Percentiles rank a stretch among this genome's conserved stretches.
These are phyloP conservation scores for Lamellibrachia satsuma DNA, from an alignment of 2,888 invertebrate genomes.

Conservation along the genomic window DNA sequence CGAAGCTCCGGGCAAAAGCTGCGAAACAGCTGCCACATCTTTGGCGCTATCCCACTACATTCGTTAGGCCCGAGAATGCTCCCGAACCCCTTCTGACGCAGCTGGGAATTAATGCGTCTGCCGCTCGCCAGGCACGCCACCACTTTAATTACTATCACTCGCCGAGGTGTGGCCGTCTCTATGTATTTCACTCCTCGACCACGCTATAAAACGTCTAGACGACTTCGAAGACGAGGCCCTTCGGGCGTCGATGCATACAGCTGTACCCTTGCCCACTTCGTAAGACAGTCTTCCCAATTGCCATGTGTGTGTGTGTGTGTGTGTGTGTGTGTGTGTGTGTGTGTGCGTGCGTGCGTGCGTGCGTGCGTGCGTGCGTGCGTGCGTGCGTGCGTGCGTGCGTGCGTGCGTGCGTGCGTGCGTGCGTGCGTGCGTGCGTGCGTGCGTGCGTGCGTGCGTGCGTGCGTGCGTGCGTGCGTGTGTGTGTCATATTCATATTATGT, in stretches of 20 bases:
- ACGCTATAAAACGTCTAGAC: constrained; percentile 7
- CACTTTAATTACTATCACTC: constrained; percentile 12
- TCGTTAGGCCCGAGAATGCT: constrained; percentile 7
- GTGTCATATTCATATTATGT: too few species aligned
- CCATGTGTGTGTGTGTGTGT: background rate
- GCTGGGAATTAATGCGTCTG: constrained; percentile 17
- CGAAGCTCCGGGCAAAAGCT: background rate
- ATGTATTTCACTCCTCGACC: background rate
- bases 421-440: too few species aligned
- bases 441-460: too few species aligned
- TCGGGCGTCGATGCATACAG: background rate
- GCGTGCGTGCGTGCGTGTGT: too few species aligned
- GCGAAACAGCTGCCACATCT: background rate
- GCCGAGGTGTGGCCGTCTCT: background rate
- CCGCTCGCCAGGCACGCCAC: background rate
- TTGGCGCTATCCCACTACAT: constrained; percentile 1
- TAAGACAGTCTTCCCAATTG: background rate
- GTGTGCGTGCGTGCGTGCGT: too few species aligned
- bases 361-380: too few species aligned
- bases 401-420: too few species aligned
- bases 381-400: too few species aligned
- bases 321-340: too few species aligned
- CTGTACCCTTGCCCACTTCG: background rate
- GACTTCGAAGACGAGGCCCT: background rate
- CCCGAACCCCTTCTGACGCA: constrained; percentile 13